phyloP scores from a whole-genome alignment of 2,113 vertebrate genomes.

The Speoplatyrhinus poulsoni region DNA sequence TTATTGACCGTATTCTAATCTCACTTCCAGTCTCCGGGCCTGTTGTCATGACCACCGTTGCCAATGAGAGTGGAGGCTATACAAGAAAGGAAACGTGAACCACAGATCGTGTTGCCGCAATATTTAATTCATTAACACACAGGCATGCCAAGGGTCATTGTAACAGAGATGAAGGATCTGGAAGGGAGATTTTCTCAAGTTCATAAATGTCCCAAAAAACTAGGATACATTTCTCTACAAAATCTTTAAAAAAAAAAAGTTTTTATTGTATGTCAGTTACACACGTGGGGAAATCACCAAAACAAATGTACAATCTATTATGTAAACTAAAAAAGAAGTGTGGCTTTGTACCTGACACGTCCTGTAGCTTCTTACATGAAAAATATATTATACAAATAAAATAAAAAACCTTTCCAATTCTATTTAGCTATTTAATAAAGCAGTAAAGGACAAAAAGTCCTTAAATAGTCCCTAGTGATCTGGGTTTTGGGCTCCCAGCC shows the following conservation, averaged over 20 bases:
- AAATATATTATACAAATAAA: no score
- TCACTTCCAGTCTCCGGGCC: slow-evolving; percentile 61
- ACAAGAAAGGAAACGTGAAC: slow-evolving; percentile 73
- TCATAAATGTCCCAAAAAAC: no score
- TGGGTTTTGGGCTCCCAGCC: no score
- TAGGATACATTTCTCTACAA: slow-evolving; percentile 28
- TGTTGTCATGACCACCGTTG: slow-evolving; percentile 78
- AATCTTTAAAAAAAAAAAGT: no score
- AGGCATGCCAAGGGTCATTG: slow-evolving; percentile 30
- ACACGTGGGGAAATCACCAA: no score
- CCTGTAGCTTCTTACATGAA: not conserved
- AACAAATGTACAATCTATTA: no score
- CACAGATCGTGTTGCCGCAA: slow-evolving; percentile 63
- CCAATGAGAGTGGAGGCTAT: slow-evolving; percentile 60
- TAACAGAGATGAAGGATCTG: slow-evolving; percentile 5
- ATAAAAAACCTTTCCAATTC: not conserved
- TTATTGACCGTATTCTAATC: slow-evolving; percentile 33
- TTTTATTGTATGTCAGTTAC: no score
- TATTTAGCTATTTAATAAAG: slow-evolving; percentile 17
- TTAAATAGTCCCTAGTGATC: no score
- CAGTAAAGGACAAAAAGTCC: slow-evolving; percentile 37
- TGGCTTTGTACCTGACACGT: slow-evolving; percentile 8
- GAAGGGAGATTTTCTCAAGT: not conserved
- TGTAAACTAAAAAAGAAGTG: not conserved
- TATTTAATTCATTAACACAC: slow-evolving; percentile 78